Conservation (phyloP, 2,797 vertebrate species). For the Pterois miles region DNA sequence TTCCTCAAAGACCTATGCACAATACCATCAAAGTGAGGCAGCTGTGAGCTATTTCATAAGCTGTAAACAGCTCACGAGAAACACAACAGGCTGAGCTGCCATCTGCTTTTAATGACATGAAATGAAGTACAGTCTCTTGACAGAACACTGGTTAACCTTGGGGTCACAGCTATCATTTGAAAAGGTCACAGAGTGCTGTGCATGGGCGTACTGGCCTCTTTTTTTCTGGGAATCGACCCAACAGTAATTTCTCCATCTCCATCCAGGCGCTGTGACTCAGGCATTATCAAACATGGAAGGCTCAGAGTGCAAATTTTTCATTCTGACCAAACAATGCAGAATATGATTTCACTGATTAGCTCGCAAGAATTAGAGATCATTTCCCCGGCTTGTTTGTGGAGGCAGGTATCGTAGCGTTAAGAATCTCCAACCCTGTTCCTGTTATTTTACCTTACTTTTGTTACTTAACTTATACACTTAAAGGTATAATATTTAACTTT, state of each 20-base stretch:
- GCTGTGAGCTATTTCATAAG: slow-evolving; percentile 23
- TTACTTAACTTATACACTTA: not conserved
- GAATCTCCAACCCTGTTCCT: not conserved
- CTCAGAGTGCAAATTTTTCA: not conserved
- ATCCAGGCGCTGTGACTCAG: not conserved
- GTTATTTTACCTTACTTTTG: not conserved
- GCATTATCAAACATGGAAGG: not conserved
- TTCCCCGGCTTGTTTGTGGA: not conserved
- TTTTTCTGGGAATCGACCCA: slow-evolving; percentile 17
- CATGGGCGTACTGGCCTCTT: not conserved
- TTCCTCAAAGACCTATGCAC: not conserved
- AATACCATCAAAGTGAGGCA: slow-evolving; percentile 9
- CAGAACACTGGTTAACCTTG: slow-evolving; percentile 6
- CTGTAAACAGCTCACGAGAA: slow-evolving; percentile 11
- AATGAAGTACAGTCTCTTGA: slow-evolving; percentile 14
- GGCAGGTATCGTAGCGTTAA: not conserved
- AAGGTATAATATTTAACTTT: too few relatives aligned
- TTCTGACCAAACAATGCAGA: slow-evolving; percentile 17
- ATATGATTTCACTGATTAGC: slow-evolving; percentile 15
- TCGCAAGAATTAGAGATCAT: not conserved
- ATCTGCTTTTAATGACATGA: slow-evolving; percentile 25
- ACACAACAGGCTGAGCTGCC: slow-evolving; percentile 13
- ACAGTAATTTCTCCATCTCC: not conserved
- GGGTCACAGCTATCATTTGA: slow-evolving; percentile 30
- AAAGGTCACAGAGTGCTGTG: slow-evolving; percentile 14